Conservation (phyloP, 1,140 invertebrate species). For the Trichogramma pretiosum region DNA sequence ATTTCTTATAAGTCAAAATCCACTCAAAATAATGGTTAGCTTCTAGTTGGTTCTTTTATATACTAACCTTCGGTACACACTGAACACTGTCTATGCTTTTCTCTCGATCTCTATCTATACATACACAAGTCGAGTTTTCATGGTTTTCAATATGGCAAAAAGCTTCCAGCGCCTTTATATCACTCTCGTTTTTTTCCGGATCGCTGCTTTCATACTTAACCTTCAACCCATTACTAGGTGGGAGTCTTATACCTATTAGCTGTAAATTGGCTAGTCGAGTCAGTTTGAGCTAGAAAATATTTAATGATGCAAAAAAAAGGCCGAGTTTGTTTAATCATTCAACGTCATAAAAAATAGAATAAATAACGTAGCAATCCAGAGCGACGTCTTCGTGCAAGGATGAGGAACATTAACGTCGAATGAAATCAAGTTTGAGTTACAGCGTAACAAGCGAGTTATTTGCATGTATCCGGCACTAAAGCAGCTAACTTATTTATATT, state of each 20-base stretch:
- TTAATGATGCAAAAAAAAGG: too few species aligned
- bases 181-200: not conserved
- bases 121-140: conserved; percentile 18
- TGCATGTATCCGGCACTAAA: too few species aligned
- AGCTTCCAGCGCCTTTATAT: conserved; percentile 5
- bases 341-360: not conserved
- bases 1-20: conserved; percentile 38
- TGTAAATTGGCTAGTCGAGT: too few species aligned
- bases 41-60: conserved; percentile 21
- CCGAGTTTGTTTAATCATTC: not conserved
- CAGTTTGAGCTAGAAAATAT: too few species aligned
- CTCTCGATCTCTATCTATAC: not conserved
- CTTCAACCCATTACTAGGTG: not conserved
- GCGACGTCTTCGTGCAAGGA: too few species aligned
- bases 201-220: not conserved
- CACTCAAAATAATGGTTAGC: conserved; percentile 39
- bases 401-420: too few species aligned
- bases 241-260: too few species aligned
- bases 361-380: not conserved
- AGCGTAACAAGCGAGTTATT: too few species aligned
- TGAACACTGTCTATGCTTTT: too few species aligned
- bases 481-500: too few species aligned
- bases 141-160: conserved; percentile 18
- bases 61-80: not conserved
- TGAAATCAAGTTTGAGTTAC: too few species aligned